Evolutionary conservation across 1,140 invertebrate species (phyloP), one percentile per base, ranked within the genome.

Genomic region (Trissolcus basalis): DNA sequence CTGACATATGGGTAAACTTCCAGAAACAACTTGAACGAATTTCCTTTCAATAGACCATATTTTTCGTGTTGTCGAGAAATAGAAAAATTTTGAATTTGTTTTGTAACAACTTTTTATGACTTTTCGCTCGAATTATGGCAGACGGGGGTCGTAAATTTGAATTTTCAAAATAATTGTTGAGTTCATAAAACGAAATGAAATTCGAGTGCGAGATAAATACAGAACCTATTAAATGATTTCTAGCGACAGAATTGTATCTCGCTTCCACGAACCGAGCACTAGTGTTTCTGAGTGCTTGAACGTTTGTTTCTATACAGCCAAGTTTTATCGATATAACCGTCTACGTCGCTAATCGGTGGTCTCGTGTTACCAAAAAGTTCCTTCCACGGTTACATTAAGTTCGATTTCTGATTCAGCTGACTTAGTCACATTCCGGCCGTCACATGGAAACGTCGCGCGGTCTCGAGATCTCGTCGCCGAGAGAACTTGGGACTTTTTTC

Each of bases 261-360:
- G 9, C 9, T 39, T 39, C 36, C n/a, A 39, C n/a, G 36, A 39
- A 39, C n/a, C 3, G 9, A 39, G 36, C 36, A 9, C 3, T 9
- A 4, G 36, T n/a, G 9, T 11, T 39, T 39, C 36, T 4, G n/a
- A 9, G 36, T 4, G 9, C n/a, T 39, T 35, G 5, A 35, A 35
- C 33, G 36, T n/a, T 39, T 39, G 36, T 39, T 39, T 39, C 36
- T 39, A 39, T 39, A 39, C 9, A 39, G n/a, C 9, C n/a, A n/a
- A 39, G 36, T n/a, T 39, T 39, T 39, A 39, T 39, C 36, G 36
- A 39, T 39, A n/a, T 39, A 9, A 39, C 36, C 36, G 36, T 39
- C 36, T 9, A 39, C 36, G 9, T 11, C n/a, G 9, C 36, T 9
- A 39, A n/a, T 11, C 36, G 36, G 2, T 39, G n/a, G 9, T 39